Conservation (phyloP, 2,113 vertebrate species). For the Gymnobelideus leadbeateri region DNA sequence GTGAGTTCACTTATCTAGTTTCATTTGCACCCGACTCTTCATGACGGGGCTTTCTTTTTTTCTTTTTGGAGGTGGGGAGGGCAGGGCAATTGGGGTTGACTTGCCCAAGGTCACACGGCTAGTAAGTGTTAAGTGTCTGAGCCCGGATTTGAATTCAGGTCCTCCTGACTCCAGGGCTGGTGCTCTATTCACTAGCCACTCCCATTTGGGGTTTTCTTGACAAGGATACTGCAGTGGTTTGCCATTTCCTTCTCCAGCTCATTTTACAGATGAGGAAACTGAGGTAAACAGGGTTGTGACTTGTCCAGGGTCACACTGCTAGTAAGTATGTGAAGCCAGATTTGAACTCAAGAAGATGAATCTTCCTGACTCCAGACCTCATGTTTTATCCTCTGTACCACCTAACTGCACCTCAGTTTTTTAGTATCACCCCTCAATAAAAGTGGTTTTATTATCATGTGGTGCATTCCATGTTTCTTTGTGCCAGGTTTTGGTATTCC, state of each 20-base stretch:
- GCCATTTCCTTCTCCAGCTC: not conserved
- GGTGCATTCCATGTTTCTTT: not conserved
- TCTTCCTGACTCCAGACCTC: not conserved
- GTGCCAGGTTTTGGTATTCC: not conserved
- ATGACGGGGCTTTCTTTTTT: not conserved
- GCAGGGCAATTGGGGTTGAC: too few species aligned
- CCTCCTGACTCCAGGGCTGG: too few species aligned
- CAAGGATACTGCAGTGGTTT: not conserved
- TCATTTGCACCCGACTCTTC: not conserved
- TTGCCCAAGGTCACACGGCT: too few species aligned
- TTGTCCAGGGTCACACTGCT: too few species aligned
- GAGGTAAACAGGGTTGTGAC: not conserved
- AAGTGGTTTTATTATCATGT: not conserved
- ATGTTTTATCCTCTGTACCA: not conserved
- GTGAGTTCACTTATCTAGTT: not conserved
- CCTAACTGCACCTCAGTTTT: not conserved
- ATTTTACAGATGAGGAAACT: not conserved
- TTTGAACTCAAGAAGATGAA: too few species aligned
- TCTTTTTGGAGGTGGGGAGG: too few species aligned
- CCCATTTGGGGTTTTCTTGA: not conserved
- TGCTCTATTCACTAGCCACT: too few species aligned
- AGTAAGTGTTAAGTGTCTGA: too few species aligned
- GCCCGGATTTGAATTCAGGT: too few species aligned
- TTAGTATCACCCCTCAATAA: not conserved
- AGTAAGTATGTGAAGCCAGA: too few species aligned